A percentile compares a stretch with the other conserved stretches of the same genome.
These are phyloP conservation scores for Pectinophora gossypiella DNA, from an alignment of 1,140 invertebrate species.

Conservation along the genomic window DNA sequence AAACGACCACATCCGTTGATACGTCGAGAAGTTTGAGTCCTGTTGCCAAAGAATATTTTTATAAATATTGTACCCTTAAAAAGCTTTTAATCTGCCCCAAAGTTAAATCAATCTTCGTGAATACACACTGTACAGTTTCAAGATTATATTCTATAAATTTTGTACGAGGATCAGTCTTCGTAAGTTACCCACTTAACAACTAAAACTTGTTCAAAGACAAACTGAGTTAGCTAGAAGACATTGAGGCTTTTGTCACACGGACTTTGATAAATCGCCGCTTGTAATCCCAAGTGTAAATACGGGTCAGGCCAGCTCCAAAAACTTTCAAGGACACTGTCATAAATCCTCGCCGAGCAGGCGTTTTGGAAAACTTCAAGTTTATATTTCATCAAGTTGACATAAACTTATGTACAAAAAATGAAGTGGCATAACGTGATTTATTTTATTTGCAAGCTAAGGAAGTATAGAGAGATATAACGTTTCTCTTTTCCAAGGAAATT, in stretches of 20 bases:
- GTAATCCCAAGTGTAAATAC: neutral
- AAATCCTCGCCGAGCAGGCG: neutral
- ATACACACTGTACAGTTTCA: too few species aligned
- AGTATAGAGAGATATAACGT: too few species aligned
- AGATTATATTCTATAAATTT: too few species aligned
- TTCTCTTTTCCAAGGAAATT: too few species aligned
- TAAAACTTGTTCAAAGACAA: neutral
- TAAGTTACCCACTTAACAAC: neutral
- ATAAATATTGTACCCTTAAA: too few species aligned
- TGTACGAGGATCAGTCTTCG: too few species aligned
- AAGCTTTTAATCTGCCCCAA: too few species aligned
- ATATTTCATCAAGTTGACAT: conserved; percentile 1
- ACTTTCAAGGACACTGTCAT: conserved; percentile 1
- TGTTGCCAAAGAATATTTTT: too few species aligned
- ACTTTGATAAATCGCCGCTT: neutral
- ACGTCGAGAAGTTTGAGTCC: conserved; percentile 94
- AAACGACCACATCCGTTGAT: conserved; percentile 94
- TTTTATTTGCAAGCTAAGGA: too few species aligned
- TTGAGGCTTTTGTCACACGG: neutral
- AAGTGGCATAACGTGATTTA: too few species aligned
- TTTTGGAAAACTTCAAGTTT: neutral
- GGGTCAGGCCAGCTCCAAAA: neutral
- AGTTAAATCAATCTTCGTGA: too few species aligned
- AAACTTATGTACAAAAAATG: too few species aligned
- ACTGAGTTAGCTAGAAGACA: neutral